A percentile compares a stretch with the other conserved stretches of the same genome.
These are phyloP conservation scores for Ellobius talpinus DNA, from an alignment of 2,113 vertebrate genomes.

Conservation along the genomic window DNA sequence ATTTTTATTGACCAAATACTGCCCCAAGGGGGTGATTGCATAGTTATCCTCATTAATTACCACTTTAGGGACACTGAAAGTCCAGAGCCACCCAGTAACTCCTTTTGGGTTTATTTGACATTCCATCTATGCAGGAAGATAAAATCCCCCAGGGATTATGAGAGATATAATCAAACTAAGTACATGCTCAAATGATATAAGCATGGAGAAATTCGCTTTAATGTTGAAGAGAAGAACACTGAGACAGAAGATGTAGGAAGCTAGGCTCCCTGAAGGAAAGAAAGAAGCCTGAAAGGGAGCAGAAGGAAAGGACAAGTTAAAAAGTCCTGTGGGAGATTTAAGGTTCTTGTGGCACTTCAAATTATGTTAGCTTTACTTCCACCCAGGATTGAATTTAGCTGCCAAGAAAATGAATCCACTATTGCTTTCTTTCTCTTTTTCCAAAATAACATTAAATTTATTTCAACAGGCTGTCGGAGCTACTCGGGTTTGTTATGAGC, in stretches of 20 bases:
- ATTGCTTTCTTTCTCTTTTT: conserved; percentile 61
- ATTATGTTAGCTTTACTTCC: conserved; percentile 69
- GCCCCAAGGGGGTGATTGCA: background rate
- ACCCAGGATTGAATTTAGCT: conserved; percentile 75
- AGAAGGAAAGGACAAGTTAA: background rate
- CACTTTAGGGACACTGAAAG: background rate
- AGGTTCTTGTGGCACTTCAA: conserved; percentile 57
- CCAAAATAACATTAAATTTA: conserved; percentile 84
- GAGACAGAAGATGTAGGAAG: background rate
- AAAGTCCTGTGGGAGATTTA: conserved; percentile 54
- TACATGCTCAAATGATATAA: background rate
- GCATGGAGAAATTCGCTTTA: background rate
- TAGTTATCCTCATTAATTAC: background rate
- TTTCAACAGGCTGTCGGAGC: conserved; percentile 82
- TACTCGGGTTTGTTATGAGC: conserved; percentile 84
- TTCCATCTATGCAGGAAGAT: background rate
- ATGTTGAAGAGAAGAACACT: background rate
- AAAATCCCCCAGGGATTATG: background rate
- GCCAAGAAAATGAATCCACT: conserved; percentile 76
- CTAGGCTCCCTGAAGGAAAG: background rate
- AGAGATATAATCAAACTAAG: background rate
- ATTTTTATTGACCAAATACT: conserved; percentile 19
- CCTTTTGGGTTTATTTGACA: background rate
- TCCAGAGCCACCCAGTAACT: background rate
- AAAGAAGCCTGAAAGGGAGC: background rate